Conservation (phyloP, 2,113 vertebrate species). For the Peromyscus polionotus region DNA sequence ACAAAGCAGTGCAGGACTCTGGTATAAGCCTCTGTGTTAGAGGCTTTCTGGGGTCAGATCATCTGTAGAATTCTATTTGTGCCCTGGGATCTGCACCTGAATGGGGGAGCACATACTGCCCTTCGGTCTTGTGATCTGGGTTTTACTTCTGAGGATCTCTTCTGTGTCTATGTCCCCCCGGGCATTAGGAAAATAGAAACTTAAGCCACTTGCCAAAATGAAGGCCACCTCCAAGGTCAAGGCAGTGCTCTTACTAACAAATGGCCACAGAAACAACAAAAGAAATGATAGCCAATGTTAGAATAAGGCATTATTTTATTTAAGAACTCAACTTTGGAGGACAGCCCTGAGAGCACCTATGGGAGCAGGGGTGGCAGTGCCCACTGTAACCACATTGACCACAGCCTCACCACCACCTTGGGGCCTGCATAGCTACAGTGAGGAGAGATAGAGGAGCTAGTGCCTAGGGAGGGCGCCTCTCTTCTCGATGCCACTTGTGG, state of each 20-base stretch:
- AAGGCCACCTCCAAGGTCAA: slow-evolving; percentile 29
- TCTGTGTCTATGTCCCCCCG: background rate
- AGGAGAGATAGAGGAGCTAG: background rate
- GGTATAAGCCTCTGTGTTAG: background rate
- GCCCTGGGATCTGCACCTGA: background rate
- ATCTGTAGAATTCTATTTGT: background rate
- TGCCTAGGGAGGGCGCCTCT: background rate
- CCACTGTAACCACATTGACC: too few relatives aligned
- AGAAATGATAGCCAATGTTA: slow-evolving; percentile 10
- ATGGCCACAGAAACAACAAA: slow-evolving; percentile 47
- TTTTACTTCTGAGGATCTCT: background rate
- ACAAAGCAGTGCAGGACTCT: fast-evolving
- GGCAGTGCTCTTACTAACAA: slow-evolving; percentile 26
- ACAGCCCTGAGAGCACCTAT: background rate
- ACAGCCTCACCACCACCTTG: background rate
- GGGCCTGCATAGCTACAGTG: background rate
- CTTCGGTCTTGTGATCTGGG: background rate
- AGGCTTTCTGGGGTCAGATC: background rate
- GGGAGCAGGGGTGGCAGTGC: background rate
- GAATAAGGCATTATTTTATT: slow-evolving; percentile 17
- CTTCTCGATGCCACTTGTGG: background rate
- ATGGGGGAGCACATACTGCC: background rate
- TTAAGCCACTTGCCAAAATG: background rate
- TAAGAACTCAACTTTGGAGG: slow-evolving; percentile 12
- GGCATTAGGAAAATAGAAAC: background rate